Conservation (phyloP, 2,888 invertebrate species). For the Ellobium chinense region DNA sequence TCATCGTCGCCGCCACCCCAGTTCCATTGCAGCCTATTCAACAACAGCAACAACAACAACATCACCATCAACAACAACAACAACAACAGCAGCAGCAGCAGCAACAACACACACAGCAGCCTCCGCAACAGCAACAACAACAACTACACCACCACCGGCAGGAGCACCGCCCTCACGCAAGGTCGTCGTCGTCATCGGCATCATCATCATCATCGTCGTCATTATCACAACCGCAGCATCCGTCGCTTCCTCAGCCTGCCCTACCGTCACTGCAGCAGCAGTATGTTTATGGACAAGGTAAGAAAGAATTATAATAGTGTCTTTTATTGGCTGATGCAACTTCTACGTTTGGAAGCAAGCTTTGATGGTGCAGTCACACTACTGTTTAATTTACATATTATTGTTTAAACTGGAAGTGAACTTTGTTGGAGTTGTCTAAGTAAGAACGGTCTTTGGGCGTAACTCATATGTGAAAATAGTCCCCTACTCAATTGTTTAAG, state of each 20-base stretch:
- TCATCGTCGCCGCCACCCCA: constrained; percentile 1
- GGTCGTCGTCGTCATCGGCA: background rate
- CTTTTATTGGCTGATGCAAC: too few species aligned
- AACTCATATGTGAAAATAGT: too few species aligned
- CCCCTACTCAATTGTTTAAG: too few species aligned
- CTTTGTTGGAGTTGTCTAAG: too few species aligned
- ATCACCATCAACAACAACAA: background rate
- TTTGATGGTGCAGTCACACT: too few species aligned
- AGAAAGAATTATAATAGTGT: too few species aligned
- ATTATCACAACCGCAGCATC: background rate
- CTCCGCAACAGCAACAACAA: background rate
- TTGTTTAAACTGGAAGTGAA: too few species aligned
- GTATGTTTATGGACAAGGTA: constrained; percentile 19
- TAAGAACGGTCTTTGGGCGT: too few species aligned
- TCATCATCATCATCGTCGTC: background rate
- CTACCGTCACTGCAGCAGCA: background rate
- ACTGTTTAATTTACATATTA: too few species aligned
- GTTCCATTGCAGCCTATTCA: background rate
- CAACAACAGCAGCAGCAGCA: background rate
- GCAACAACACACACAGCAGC: background rate
- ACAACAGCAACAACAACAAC: background rate
- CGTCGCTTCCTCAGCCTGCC: too few species aligned
- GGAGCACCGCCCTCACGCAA: background rate
- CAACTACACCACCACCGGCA: background rate
- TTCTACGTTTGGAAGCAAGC: too few species aligned